Evolutionary conservation across 2,888 invertebrate genomes (phyloP).

Genomic region (Dasypolia templi): DNA sequence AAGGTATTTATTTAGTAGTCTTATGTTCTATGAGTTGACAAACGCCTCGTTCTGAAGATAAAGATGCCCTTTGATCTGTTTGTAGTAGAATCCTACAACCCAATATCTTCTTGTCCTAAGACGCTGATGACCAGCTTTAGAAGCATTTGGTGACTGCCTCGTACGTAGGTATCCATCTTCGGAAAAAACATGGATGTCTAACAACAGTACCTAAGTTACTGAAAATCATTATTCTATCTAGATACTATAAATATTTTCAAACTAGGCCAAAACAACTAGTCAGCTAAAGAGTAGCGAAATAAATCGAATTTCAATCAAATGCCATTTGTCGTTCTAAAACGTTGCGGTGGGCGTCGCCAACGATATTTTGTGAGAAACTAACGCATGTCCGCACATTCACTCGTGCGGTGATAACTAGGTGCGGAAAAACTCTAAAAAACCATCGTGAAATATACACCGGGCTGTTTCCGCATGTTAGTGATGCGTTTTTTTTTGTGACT

Average conservation of each 20-base stretch:
- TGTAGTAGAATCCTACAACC: background rate
- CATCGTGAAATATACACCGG: slow-evolving; percentile 29
- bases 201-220: background rate
- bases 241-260: background rate
- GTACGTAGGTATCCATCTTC: background rate
- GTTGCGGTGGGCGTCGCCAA: background rate
- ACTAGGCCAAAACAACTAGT: background rate
- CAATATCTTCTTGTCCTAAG: background rate
- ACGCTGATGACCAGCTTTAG: background rate
- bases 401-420: slow-evolving; percentile 53
- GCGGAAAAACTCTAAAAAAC: slow-evolving; percentile 35
- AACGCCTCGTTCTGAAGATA: background rate
- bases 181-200: background rate
- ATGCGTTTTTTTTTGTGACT: slow-evolving; percentile 7
- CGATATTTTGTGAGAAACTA: slow-evolving; percentile 42
- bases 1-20: background rate
- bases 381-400: slow-evolving; percentile 40
- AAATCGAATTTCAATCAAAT: slow-evolving; percentile 39
- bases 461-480: background rate
- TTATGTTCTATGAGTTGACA: background rate
- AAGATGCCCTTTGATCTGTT: background rate
- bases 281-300: background rate
- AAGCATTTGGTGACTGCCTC: background rate
- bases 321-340: slow-evolving; percentile 51
- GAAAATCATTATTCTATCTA: background rate